Conservation (phyloP, 30 jellyfish, hydroid and myxozoan species). For the Haliclystus octoradiatus region DNA sequence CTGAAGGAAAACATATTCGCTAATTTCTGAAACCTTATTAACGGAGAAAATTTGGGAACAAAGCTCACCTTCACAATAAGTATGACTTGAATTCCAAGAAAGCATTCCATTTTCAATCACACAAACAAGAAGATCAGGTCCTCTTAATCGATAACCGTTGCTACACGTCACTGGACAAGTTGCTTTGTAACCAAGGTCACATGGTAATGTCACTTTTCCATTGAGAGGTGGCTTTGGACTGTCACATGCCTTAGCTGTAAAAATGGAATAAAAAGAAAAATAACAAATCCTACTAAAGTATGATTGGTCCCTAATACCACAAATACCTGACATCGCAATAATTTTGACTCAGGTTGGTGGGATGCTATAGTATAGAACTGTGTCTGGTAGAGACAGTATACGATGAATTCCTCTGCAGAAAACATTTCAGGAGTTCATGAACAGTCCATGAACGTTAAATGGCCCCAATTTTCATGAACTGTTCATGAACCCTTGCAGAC, state of each 20-base stretch:
- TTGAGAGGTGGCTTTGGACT: conserved; percentile 60
- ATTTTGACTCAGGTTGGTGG: background rate
- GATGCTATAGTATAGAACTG: too few relatives aligned
- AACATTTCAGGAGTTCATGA: too few relatives aligned
- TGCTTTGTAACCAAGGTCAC: conserved; percentile 59
- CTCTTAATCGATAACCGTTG: conserved; percentile 62
- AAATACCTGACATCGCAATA: background rate
- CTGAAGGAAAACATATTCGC: too few relatives aligned
- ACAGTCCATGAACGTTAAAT: too few relatives aligned
- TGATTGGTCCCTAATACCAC: background rate
- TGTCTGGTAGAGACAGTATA: too few relatives aligned
- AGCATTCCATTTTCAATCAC: conserved; percentile 23
- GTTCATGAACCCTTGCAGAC: too few relatives aligned
- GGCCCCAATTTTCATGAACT: too few relatives aligned
- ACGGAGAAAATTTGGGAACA: too few relatives aligned
- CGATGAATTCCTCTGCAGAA: too few relatives aligned
- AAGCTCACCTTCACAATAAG: conserved; percentile 69
- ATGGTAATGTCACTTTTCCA: conserved; percentile 67
- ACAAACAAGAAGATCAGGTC: conserved; percentile 50
- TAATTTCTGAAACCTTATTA: too few relatives aligned
- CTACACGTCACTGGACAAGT: conserved; percentile 71
- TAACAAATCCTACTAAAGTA: background rate
- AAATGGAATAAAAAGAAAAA: background rate
- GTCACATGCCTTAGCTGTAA: conserved; percentile 54
- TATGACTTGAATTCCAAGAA: conserved; percentile 23